Conservation (phyloP, 2,113 vertebrate species). For the Nyctereutes procyonoides region DNA sequence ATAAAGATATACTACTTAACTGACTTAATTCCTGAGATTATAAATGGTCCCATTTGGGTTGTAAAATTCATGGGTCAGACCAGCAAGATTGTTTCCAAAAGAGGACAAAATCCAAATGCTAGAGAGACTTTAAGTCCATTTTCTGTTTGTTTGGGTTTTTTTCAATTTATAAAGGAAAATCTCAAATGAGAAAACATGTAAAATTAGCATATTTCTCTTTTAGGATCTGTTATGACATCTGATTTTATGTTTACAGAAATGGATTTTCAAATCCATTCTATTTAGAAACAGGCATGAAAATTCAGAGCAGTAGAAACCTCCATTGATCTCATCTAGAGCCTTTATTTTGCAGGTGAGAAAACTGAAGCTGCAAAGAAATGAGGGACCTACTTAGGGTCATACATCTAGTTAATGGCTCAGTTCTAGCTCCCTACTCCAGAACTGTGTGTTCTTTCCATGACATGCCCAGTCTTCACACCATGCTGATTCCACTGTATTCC, state of each 20-base stretch:
- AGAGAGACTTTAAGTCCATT: not conserved
- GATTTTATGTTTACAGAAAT: constrained; percentile 56
- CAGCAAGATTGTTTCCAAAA: not conserved
- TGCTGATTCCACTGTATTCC: not conserved
- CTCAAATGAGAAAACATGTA: constrained; percentile 13
- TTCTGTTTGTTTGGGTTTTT: not conserved
- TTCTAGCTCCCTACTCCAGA: not conserved
- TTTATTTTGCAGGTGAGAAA: constrained; percentile 30
- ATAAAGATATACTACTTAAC: not conserved
- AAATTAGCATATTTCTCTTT: constrained; percentile 52
- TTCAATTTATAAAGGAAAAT: constrained; percentile 58
- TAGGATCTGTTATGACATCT: not conserved
- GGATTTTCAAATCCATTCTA: constrained; percentile 15
- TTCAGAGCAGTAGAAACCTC: constrained; percentile 35
- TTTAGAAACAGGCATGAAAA: constrained; percentile 35
- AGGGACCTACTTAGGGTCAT: not conserved
- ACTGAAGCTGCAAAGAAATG: not conserved
- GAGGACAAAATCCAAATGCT: not conserved
- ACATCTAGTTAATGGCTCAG: not conserved
- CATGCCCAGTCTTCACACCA: not conserved
- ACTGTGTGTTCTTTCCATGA: not conserved
- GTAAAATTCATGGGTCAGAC: not conserved
- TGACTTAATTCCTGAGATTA: not conserved
- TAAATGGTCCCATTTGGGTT: not conserved
- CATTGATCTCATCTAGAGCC: not conserved